phyloP scores from a whole-genome alignment of 2,797 vertebrate species.

The Coendou prehensilis region DNA sequence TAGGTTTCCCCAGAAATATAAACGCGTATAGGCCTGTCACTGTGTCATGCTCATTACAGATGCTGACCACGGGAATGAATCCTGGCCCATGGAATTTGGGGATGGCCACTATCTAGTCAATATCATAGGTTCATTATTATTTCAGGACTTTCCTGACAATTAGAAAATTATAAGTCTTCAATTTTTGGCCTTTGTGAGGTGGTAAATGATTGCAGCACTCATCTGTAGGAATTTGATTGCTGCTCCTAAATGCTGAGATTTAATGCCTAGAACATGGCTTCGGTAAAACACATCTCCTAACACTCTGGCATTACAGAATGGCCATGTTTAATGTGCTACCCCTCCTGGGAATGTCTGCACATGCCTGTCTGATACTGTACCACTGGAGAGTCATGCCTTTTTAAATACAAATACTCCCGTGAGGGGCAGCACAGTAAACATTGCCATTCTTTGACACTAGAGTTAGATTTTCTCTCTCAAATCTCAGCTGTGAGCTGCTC shows the following conservation, averaged over 20 bases:
- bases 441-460: neutral
- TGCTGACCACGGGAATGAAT: neutral
- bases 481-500: neutral
- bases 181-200: neutral
- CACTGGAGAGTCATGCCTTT: neutral
- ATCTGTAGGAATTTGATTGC: neutral
- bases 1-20: neutral
- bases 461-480: neutral
- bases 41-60: neutral
- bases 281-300: neutral
- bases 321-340: neutral
- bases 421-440: neutral
- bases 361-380: neutral
- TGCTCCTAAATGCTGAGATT: neutral
- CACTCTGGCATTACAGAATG: neutral
- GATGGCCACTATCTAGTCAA: slow-evolving; percentile 25
- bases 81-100: neutral
- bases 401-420: neutral
- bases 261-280: neutral
- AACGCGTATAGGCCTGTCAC: neutral
- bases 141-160: slow-evolving; percentile 46
- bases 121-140: slow-evolving; percentile 31
- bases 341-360: neutral
- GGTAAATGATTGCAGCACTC: neutral
- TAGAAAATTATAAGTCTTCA: neutral